A percentile compares a stretch with the other conserved stretches of the same genome.
phyloP scores from a whole-genome alignment of 2,888 invertebrate genomes.

The Synanthedon tipuliformis region DNA sequence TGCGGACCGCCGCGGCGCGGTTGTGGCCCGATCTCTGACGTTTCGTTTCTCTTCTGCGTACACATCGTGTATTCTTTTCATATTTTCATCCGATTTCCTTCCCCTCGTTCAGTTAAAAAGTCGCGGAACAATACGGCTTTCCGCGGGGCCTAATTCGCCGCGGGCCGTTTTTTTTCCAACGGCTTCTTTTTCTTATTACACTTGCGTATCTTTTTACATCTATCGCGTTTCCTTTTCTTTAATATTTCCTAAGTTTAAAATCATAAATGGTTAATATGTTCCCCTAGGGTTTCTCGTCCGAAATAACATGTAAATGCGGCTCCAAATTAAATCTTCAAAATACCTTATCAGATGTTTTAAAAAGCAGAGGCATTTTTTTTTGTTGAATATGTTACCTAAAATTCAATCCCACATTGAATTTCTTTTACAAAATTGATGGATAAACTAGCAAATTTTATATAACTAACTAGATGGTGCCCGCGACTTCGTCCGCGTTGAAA shows the following conservation, averaged over 20 bases:
- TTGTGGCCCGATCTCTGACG: conserved; percentile 62
- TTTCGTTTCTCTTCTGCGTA: conserved; percentile 66
- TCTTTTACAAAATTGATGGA: no score
- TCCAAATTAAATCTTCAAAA: conserved; percentile 45
- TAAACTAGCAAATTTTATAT: no score
- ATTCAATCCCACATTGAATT: no score
- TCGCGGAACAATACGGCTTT: conserved; percentile 65
- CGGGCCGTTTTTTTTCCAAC: conserved; percentile 63
- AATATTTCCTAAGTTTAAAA: conserved; percentile 61
- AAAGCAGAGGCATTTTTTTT: no score
- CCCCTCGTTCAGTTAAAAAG: conserved; percentile 63
- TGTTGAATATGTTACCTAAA: no score
- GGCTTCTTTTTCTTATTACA: conserved; percentile 60
- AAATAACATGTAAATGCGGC: conserved; percentile 66
- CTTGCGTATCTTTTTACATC: conserved; percentile 50
- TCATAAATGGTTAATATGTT: conserved; percentile 68
- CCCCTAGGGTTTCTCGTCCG: conserved; percentile 63
- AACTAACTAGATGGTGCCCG: no score
- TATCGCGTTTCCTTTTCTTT: conserved; percentile 66
- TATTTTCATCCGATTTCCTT: conserved; percentile 71
- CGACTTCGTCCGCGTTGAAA: no score
- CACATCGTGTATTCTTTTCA: conserved; percentile 68
- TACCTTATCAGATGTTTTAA: no score
- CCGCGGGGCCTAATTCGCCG: conserved; percentile 61
- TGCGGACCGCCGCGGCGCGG: conserved; percentile 58